Evolutionary conservation across 1,140 invertebrate species (phyloP), one percentile per base, ranked within the genome.

Genomic region (Magallana angulata): DNA sequence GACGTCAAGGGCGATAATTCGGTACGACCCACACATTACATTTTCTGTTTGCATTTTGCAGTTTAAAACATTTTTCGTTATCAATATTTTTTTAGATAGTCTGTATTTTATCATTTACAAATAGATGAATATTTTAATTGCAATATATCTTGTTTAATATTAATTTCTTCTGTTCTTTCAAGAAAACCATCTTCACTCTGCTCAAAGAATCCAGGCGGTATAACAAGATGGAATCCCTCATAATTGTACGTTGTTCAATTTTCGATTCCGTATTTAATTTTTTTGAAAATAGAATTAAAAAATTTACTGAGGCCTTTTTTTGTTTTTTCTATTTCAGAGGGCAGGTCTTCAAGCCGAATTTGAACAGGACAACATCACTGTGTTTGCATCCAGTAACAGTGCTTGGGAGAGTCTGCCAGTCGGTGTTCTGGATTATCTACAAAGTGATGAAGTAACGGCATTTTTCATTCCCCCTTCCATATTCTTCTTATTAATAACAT

Each of bases 331-430:
- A 56, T 86, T 91, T 82, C 68, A 93, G 92, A 84, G 24, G 58
- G 86, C 89, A 18, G 91, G 85, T 18, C 56, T 93, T 86, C 87
- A 89, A n/a, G 57, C 57, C 11, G 36, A 84, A 5, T 91, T 93
- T 83, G 59, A 88, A n/a, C 57, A 57, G 16, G 48, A 64, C 24
- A 91, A 92, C 68, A 90, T 91, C 24, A 92, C 91, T n/a, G 89
- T 92, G 11, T 92, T 93, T 90, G 91, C 91, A 60, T 91, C 92
- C 14, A 86, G 87, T 16, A 91, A 93, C 64, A 81, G 87, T n/a
- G 91, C 91, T 0, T 92, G 91, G 92, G 90, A 92, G 30, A 71
- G 57, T 24, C 84, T 93, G 58, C 90, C 89, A 24, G 83, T 85
- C 11, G 91, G 90, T 58, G 91, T 90, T 1, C 48, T 93, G 12